Evolutionary conservation across 2,888 invertebrate genomes (phyloP), one percentile per base, ranked within the genome.

Genomic region (Dryadula phaetusa): DNA sequence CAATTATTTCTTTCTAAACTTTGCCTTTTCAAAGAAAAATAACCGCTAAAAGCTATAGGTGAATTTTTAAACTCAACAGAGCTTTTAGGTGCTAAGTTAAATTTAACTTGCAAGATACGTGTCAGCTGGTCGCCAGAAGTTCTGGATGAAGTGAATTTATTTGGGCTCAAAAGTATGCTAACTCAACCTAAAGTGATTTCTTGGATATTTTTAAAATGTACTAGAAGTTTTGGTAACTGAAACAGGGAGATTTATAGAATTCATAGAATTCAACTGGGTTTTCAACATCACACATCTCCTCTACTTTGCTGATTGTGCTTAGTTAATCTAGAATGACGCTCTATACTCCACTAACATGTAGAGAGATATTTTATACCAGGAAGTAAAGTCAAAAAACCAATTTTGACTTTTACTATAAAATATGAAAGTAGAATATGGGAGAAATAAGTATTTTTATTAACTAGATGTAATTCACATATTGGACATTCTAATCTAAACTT

Each of bases 131-230:
- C 49, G 64, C 34, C 53, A 18, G 54, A 28, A 62, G 32, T 61
- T 68, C 46, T 18, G 53, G 49, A 70, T 66, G 72, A 71, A 74
- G 70, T 67, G 67, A 72, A 76, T 74, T 74, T 68, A 70, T 67
- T 70, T 58, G 49, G 60, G 61, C 58, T 56, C 64, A 46, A 60
- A 61, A 64, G 64, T 64, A 65, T 65, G 54, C 44, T 61, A 66
- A 70, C 63, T 63, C 62, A 60, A 63, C 67, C 47, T 54, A 63
- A 68, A 68, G 70, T 68, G 68, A 68, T 70, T 68, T 62, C 65
- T 54, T 68, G 63, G 65, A 70, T 70, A 66, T 63, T 66, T 44
- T 62, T 25, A 49, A 16, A 65, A 40, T 32, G 40, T 14, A 6
- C 44, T 60, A 18, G 22, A 40, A 40, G 20, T 56, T 56, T 56